Base-by-base conservation (phyloP, 2,888 invertebrate species). In the Drosophila nr. medialis region DNA sequence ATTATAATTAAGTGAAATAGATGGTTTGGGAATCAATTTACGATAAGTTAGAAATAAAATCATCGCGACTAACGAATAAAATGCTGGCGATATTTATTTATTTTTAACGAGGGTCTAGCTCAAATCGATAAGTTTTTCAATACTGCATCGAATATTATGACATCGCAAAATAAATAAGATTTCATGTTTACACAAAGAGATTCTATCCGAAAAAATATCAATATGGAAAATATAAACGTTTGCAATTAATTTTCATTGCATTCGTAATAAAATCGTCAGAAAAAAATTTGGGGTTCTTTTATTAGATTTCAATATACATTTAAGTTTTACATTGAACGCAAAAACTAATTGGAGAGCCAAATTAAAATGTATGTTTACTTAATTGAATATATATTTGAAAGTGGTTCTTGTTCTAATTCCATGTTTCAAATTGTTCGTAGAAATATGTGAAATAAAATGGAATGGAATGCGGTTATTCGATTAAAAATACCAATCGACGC, bases 401-500 rank as follows among this genome's bases (percentile, higher is more conserved):
- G n/a, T 38, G 4, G 13, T 7, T 29, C 13, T 11, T 38, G 38
- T n/a, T 55, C n/a, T 38, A 38, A 7, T 54, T 27, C 54, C 18
- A 11, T 13, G 38, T 38, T 55, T 55, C 36, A 54, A 18, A 27
- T 38, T 11, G 11, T 24, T 13, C 55, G 29, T 8, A 24, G 8
- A 24, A 45, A 24, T 45, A 15, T 4, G 0, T 45, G 24, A 15
- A 24, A 24, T 24, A 6, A 3, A 21, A 7, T 45, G 21, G 15
- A 45, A 29, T 38, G 29, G 38, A n/a, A 29, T 3, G 1, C 29
- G 4, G 2, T n/a, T n/a, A 6, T 38, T 56, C 40, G 55, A 56
- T 56, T 21, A 29, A 21, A 29, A 21, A 18, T 8, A 21, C 4
- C 2, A 21, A 56, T 30, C 55, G 55, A 56, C 55, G 55, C 55